These are phyloP conservation scores for Lepeophtheirus nordmannii DNA, from an alignment of 2,888 invertebrate species.

Conservation along the genomic window DNA sequence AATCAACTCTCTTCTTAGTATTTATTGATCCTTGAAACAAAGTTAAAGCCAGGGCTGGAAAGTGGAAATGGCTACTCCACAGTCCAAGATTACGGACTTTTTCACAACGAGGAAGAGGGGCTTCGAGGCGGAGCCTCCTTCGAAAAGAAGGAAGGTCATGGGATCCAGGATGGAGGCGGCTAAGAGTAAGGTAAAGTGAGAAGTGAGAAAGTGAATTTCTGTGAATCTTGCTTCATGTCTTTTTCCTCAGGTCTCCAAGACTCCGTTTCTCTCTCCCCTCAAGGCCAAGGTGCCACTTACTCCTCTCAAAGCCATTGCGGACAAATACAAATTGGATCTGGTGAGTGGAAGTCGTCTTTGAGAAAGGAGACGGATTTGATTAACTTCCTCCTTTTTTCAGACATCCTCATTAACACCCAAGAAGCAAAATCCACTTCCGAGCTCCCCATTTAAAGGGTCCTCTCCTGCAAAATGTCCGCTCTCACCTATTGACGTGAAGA, in stretches of 20 bases:
- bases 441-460: not conserved
- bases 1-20: too few species aligned
- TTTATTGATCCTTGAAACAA: too few species aligned
- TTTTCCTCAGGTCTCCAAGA: not conserved
- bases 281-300: not conserved
- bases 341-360: too few species aligned
- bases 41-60: too few species aligned
- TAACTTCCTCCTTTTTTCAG: not conserved
- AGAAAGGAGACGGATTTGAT: too few species aligned
- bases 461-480: not conserved
- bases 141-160: not conserved
- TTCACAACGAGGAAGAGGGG: not conserved
- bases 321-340: not conserved
- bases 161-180: not conserved
- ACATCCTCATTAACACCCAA: not conserved
- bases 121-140: not conserved
- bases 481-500: not conserved
- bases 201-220: too few species aligned
- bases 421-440: not conserved
- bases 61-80: not conserved
- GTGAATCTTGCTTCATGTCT: not conserved
- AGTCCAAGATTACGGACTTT: not conserved
- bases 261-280: not conserved
- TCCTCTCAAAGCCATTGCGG: not conserved
- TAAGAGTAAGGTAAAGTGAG: not conserved